These are phyloP conservation scores for Cettia cetti DNA, from an alignment of 2,113 vertebrate species.

Conservation along the genomic window DNA sequence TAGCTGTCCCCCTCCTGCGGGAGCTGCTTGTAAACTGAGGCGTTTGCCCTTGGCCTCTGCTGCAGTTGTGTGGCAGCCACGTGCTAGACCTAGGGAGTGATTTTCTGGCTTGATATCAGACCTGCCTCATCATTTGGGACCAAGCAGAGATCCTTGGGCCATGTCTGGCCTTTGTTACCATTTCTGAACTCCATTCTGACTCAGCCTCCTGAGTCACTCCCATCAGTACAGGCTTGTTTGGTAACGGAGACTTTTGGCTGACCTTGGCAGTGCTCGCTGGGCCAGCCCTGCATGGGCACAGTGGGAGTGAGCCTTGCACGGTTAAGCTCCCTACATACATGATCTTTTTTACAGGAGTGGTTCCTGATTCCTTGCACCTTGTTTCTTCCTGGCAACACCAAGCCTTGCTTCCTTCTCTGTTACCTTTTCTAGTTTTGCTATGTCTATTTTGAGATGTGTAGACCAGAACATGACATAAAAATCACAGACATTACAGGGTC, in stretches of 20 bases:
- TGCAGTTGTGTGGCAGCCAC: background rate
- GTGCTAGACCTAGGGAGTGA: background rate
- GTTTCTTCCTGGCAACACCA: background rate
- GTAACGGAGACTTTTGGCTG: background rate
- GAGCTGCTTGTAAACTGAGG: background rate
- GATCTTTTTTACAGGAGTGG: background rate
- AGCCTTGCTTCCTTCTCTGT: background rate
- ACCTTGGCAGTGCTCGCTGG: rapidly evolving
- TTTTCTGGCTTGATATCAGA: background rate
- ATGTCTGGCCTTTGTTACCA: background rate
- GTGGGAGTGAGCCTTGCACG: background rate
- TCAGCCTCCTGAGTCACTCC: background rate
- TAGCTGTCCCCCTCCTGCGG: background rate
- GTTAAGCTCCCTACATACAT: background rate
- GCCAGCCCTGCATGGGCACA: background rate
- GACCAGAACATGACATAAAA: background rate
- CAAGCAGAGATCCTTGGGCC: background rate
- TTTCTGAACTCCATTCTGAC: background rate
- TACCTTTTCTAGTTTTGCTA: background rate
- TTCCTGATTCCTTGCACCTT: background rate
- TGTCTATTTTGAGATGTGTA: background rate
- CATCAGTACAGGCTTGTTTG: background rate
- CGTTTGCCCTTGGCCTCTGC: background rate
- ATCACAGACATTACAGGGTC: background rate
- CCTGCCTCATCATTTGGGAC: background rate